Conservation (phyloP, 2,797 vertebrate species). For the Phataginus tetradactyla region DNA sequence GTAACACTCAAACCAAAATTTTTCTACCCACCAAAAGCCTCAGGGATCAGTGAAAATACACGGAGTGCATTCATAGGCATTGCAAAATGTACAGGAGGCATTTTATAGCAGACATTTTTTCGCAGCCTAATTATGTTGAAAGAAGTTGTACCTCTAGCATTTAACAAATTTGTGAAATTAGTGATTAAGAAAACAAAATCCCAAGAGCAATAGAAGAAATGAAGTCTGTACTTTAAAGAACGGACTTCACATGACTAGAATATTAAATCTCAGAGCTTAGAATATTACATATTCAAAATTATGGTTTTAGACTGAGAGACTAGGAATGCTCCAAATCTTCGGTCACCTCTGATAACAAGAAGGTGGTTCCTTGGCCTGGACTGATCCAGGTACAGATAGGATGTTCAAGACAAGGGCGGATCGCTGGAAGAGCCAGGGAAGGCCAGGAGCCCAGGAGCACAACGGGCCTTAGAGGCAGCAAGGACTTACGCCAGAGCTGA, state of each 20-base stretch:
- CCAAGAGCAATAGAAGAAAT: neutral
- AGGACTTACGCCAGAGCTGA: neutral
- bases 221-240: neutral
- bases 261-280: neutral
- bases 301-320: neutral
- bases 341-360: neutral
- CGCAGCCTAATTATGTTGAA: neutral
- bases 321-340: neutral
- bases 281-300: neutral
- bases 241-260: neutral
- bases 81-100: neutral
- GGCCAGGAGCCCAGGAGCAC: neutral
- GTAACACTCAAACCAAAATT: neutral
- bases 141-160: neutral
- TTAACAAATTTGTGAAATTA: conserved; percentile 34
- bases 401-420: neutral
- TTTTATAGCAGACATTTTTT: neutral
- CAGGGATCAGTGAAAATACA: neutral
- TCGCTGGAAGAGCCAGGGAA: neutral
- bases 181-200: conserved; percentile 18
- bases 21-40: neutral
- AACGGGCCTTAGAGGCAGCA: neutral
- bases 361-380: neutral
- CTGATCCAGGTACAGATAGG: neutral
- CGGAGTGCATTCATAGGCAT: neutral